Conservation (phyloP, 2,797 vertebrate genomes). For the Dromococcyx pavoninus region DNA sequence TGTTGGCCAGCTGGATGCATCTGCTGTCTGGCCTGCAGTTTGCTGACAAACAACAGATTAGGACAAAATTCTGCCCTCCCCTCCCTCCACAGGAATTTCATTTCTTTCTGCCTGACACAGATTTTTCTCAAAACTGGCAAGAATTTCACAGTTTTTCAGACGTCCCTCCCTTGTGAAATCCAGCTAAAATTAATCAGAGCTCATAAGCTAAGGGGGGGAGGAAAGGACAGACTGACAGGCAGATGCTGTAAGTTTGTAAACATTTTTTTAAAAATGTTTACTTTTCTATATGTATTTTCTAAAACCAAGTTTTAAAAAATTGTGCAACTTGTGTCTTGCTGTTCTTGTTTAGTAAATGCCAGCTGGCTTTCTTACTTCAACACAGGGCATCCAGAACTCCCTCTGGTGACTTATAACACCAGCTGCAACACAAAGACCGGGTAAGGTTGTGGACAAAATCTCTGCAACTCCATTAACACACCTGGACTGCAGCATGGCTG, state of each 20-base stretch:
- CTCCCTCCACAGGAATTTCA: neutral
- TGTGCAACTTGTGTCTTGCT: neutral
- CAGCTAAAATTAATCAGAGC: neutral
- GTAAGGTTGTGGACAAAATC: neutral
- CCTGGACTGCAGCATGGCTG: neutral
- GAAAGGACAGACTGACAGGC: neutral
- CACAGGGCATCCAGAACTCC: neutral
- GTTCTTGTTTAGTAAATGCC: neutral
- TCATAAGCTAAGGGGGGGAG: neutral
- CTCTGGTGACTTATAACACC: neutral
- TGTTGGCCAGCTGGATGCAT: accelerated
- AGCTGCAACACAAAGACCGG: neutral
- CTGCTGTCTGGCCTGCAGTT: neutral
- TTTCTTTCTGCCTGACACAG: neutral
- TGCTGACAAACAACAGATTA: neutral
- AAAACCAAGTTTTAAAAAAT: accelerated
- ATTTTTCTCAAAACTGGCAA: neutral
- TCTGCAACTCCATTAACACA: neutral
- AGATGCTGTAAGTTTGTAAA: neutral
- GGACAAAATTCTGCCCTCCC: neutral
- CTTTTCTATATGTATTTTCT: neutral
- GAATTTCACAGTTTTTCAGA: neutral
- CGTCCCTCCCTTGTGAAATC: accelerated
- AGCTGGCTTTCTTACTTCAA: accelerated
- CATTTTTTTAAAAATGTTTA: neutral